Conservation (phyloP, 2,888 invertebrate species). For the Scaptomyza caliginosa region DNA sequence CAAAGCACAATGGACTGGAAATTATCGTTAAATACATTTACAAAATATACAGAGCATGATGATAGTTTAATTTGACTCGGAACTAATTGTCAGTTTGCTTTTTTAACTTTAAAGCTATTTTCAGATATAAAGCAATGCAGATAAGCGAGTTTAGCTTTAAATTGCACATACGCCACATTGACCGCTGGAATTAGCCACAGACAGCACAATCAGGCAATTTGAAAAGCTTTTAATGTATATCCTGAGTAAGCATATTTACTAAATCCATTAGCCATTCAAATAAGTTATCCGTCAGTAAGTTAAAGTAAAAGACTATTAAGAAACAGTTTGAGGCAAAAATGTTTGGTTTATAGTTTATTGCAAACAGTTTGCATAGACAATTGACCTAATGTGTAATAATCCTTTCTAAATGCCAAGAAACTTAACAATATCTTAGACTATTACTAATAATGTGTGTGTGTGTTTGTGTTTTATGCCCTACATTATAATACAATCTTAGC, state of each 20-base stretch:
- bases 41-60: background rate
- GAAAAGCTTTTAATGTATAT: background rate
- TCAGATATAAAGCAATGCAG: background rate
- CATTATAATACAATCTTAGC: background rate
- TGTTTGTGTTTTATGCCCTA: background rate
- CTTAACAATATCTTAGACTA: background rate
- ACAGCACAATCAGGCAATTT: background rate
- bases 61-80: background rate
- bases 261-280: conserved; percentile 47
- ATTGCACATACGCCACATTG: conserved; percentile 29
- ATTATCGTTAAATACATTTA: background rate
- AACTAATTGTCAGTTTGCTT: background rate
- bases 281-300: background rate
- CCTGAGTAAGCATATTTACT: conserved; percentile 37
- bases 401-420: background rate
- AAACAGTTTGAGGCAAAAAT: background rate
- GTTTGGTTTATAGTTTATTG: background rate
- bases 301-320: background rate
- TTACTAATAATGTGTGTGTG: conserved; percentile 36
- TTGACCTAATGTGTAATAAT: too few species aligned
- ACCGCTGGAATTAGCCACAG: background rate
- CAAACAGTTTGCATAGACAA: too few species aligned
- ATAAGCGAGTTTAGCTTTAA: background rate
- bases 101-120: background rate
- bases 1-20: background rate